Percentiles rank a stretch among this genome's conserved stretches.
These are phyloP conservation scores for Barnardius zonarius DNA, from an alignment of 2,113 vertebrate species.

Conservation along the genomic window DNA sequence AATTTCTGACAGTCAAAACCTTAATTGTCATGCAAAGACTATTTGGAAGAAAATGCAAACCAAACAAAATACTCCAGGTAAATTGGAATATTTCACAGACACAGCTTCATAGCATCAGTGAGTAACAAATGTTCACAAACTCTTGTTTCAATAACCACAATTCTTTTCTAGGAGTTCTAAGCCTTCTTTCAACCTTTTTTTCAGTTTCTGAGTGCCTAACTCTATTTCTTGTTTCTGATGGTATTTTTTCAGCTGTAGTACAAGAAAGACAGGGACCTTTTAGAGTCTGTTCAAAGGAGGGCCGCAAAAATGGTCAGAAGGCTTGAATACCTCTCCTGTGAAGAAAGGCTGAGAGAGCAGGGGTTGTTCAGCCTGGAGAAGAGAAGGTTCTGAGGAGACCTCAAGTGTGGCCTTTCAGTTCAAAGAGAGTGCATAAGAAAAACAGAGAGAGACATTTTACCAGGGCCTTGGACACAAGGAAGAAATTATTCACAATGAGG, in stretches of 20 bases:
- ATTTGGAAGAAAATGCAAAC: background rate
- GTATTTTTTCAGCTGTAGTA: background rate
- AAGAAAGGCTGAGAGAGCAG: background rate
- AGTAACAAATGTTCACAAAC: background rate
- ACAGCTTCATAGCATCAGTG: background rate
- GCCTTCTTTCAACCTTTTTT: background rate
- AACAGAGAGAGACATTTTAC: background rate
- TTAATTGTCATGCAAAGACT: background rate
- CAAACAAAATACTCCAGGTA: background rate
- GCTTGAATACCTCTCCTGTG: background rate
- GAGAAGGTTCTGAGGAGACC: background rate
- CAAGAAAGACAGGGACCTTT: background rate
- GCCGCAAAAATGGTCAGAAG: background rate
- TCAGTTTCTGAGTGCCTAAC: background rate
- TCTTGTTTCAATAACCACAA: background rate
- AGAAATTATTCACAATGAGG: background rate
- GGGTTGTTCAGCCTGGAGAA: background rate
- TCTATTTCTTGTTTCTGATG: background rate
- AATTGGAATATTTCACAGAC: background rate
- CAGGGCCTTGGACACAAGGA: background rate
- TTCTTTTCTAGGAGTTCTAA: background rate
- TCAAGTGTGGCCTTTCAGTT: background rate
- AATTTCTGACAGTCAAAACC: background rate
- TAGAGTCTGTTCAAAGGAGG: background rate
- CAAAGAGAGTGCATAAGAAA: background rate